A percentile compares a stretch with the other conserved stretches of the same genome.
These are phyloP conservation scores for Tetragonula clypearis DNA, from an alignment of 1,140 invertebrate species.

Conservation along the genomic window DNA sequence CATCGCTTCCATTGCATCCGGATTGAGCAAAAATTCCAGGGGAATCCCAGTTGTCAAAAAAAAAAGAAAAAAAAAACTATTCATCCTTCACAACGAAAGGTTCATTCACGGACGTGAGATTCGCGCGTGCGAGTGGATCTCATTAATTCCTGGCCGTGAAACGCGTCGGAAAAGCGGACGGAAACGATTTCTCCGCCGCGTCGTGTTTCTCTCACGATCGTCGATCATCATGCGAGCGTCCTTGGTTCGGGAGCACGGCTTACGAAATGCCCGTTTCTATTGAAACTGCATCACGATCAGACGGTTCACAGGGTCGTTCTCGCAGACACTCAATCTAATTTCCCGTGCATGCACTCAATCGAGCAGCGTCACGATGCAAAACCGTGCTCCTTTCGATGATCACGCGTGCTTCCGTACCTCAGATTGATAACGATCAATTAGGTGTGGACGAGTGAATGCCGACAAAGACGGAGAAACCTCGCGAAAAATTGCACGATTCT, in stretches of 20 bases:
- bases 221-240: constrained; percentile 34
- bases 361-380: constrained; percentile 35
- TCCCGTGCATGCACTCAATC: constrained; percentile 51
- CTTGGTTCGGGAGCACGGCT: not conserved
- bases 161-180: constrained; percentile 15
- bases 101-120: not conserved
- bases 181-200: constrained; percentile 29
- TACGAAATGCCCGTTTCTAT: constrained; percentile 14
- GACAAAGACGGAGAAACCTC: not conserved
- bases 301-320: constrained; percentile 1
- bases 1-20: too few species aligned
- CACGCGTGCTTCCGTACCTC: constrained; percentile 35
- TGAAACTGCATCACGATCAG: constrained; percentile 27
- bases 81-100: not conserved
- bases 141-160: constrained; percentile 22
- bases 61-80: not conserved
- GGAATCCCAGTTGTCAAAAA: too few species aligned
- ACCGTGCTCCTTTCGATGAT: constrained; percentile 29
- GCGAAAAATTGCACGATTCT: not conserved
- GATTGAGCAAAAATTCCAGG: too few species aligned
- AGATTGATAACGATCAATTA: constrained; percentile 53
- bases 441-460: constrained; percentile 26
- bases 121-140: not conserved
- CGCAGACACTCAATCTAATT: constrained; percentile 33
- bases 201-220: constrained; percentile 24